A percentile compares a stretch with the other conserved stretches of the same genome.
These are phyloP conservation scores for Troilus luridus DNA, from an alignment of 2,888 invertebrate genomes.

Conservation along the genomic window DNA sequence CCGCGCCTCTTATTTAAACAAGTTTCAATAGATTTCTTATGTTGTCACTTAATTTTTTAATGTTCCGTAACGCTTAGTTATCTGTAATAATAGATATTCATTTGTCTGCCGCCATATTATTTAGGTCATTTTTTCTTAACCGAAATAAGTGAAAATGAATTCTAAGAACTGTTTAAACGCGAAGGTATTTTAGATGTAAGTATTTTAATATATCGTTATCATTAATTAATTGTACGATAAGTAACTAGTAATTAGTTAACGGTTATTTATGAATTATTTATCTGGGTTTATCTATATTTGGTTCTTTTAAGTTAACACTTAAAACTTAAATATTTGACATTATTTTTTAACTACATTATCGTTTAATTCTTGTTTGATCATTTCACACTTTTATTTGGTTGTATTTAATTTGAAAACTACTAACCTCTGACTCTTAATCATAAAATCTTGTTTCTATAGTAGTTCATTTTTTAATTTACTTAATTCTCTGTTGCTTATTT, in stretches of 20 bases:
- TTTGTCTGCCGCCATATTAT: conserved; percentile 60
- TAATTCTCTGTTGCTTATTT: neutral
- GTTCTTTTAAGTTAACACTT: neutral
- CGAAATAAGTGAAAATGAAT: conserved; percentile 54
- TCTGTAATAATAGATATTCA: conserved; percentile 58
- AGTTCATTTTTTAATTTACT: neutral
- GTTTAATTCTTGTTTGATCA: neutral
- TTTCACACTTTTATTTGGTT: neutral
- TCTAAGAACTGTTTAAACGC: conserved; percentile 48
- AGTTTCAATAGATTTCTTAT: neutral
- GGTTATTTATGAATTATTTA: neutral
- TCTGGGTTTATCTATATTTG: conserved; percentile 3
- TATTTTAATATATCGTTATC: neutral
- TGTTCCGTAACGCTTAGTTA: conserved; percentile 42
- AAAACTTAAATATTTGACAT: neutral
- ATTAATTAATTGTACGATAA: neutral
- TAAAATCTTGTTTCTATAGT: neutral
- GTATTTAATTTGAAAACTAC: neutral
- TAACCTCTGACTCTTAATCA: neutral
- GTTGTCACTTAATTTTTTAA: conserved; percentile 47
- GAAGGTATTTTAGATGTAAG: conserved; percentile 47
- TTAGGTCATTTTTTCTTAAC: conserved; percentile 58
- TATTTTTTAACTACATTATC: neutral
- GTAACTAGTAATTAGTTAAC: neutral
- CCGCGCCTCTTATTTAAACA: conserved; percentile 47